Conservation (phyloP, 2,888 invertebrate species). For the Phyllotreta striolata region DNA sequence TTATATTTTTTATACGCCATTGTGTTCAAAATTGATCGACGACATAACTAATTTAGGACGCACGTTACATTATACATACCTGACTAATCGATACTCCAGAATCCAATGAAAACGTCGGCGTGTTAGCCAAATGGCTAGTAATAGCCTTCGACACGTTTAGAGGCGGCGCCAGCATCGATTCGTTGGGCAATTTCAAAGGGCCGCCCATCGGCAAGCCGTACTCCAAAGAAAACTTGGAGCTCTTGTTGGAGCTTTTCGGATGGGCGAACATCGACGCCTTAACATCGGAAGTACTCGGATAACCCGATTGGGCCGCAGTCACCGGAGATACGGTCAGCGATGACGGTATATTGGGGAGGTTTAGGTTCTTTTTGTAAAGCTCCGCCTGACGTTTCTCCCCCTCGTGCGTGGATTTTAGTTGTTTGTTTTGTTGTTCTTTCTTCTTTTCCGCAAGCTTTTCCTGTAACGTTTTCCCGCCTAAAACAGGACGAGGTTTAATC, state of each 20-base stretch:
- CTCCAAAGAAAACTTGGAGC: conserved; percentile 29
- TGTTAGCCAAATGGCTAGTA: conserved; percentile 29
- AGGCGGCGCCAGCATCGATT: conserved; percentile 41
- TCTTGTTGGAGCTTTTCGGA: conserved; percentile 12
- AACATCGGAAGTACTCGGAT: conserved; percentile 15
- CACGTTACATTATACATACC: conserved; percentile 47
- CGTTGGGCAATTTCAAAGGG: conserved; percentile 24
- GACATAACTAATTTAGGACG: neutral
- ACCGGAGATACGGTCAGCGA: conserved; percentile 66
- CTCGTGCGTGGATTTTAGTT: conserved; percentile 42
- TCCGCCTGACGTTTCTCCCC: conserved; percentile 44
- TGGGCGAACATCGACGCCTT: conserved; percentile 6
- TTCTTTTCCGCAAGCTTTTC: conserved; percentile 74
- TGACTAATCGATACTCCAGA: conserved; percentile 58
- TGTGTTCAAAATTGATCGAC: neutral
- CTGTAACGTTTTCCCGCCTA: conserved; percentile 70
- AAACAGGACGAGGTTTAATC: no score
- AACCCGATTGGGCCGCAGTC: conserved; percentile 57
- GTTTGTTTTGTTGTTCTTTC: conserved; percentile 58
- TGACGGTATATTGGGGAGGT: conserved; percentile 60
- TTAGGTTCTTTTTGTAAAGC: conserved; percentile 44
- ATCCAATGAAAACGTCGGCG: conserved; percentile 54
- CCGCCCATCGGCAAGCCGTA: conserved; percentile 12
- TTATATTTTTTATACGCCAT: neutral
- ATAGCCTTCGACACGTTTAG: conserved; percentile 44